These are phyloP conservation scores for Manis pentadactyla DNA, from an alignment of 2,797 vertebrate species.

Conservation along the genomic window DNA sequence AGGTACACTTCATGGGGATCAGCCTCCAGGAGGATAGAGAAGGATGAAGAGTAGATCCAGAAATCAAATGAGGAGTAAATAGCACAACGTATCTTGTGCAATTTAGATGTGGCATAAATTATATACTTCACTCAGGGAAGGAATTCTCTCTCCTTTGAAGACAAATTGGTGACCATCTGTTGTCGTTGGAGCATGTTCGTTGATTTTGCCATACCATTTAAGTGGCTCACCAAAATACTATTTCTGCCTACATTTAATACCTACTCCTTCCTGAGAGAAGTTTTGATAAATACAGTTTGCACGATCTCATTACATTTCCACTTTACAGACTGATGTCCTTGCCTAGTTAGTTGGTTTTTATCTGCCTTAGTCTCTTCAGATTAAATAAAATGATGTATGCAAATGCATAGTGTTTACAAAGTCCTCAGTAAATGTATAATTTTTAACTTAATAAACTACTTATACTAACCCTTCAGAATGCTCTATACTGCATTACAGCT, in stretches of 20 bases:
- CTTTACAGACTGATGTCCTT: not conserved
- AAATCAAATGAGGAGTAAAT: not conserved
- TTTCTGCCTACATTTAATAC: not conserved
- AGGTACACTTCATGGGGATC: not conserved
- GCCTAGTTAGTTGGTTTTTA: not conserved
- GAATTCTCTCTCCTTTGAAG: not conserved
- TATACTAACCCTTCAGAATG: not conserved
- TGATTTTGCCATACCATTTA: not conserved
- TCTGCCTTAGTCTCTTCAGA: not conserved
- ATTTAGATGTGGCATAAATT: not conserved
- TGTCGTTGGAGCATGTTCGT: not conserved
- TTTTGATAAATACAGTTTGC: not conserved
- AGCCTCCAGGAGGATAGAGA: not conserved
- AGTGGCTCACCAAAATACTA: constrained; percentile 4
- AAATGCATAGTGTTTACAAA: not conserved
- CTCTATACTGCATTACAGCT: not conserved
- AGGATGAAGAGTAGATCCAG: not conserved
- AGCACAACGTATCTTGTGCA: not conserved
- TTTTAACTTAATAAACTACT: not conserved
- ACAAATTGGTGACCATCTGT: not conserved
- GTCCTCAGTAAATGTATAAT: not conserved
- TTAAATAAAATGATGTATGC: not conserved
- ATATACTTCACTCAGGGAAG: not conserved
- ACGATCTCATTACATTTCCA: not conserved
- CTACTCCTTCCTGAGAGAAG: not conserved